A percentile compares a stretch with the other conserved stretches of the same genome.
Evolutionary conservation across 2,797 vertebrate species (phyloP).

Genomic region (Sphenodon punctatus): DNA sequence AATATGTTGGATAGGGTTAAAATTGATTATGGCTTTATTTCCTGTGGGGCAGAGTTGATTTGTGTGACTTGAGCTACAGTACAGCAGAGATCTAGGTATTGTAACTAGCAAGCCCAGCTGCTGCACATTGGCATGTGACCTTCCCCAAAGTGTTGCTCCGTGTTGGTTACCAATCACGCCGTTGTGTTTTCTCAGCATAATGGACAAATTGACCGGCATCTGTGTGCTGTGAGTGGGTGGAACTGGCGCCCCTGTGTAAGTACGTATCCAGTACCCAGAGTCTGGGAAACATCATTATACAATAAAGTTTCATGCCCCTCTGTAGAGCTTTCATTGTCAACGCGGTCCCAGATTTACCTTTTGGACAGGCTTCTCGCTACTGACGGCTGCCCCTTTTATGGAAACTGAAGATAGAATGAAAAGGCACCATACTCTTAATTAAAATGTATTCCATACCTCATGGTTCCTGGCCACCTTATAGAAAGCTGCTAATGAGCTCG

Average conservation of each 20-base stretch:
- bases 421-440: not conserved
- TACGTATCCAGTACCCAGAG: constrained; percentile 1
- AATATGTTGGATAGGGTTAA: constrained; percentile 11
- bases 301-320: constrained; percentile 64
- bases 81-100: not conserved
- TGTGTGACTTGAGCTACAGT: not conserved
- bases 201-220: not conserved
- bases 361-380: not conserved
- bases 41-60: not conserved
- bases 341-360: not conserved
- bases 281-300: constrained; percentile 36
- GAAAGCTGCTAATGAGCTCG: no score
- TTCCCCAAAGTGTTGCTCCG: not conserved
- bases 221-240: constrained; percentile 24
- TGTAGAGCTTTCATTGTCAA: not conserved
- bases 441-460: no score
- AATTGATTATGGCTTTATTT: not conserved
- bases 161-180: not conserved
- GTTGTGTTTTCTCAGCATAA: not conserved
- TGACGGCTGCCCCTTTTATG: not conserved
- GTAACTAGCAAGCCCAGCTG: constrained; percentile 7
- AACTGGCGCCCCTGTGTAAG: constrained; percentile 8
- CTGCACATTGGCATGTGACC: rapidly evolving
- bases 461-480: no score
- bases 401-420: not conserved